These are phyloP conservation scores for Epinephelus lanceolatus DNA, from an alignment of 2,113 vertebrate genomes.

Conservation along the genomic window DNA sequence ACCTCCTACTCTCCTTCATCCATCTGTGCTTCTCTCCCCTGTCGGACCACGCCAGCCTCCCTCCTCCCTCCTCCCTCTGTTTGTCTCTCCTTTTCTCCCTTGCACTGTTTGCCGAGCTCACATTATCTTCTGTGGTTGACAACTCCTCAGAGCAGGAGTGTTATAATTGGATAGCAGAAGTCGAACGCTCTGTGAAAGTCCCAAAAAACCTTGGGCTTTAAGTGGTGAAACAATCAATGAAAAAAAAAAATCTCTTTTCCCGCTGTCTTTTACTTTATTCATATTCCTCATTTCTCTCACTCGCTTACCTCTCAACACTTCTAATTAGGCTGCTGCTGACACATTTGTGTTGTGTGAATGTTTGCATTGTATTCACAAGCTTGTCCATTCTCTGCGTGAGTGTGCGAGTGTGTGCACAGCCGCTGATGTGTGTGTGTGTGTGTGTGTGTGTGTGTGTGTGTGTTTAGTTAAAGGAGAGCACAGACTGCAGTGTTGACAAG, in stretches of 20 bases:
- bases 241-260: not conserved
- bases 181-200: slow-evolving; percentile 22
- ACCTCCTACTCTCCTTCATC: not conserved
- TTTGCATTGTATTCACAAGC: slow-evolving; percentile 40
- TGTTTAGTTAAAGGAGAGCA: slow-evolving; percentile 23
- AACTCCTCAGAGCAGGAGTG: slow-evolving; percentile 29
- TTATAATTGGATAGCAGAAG: slow-evolving; percentile 63
- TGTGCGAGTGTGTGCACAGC: not conserved
- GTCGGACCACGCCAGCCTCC: not conserved
- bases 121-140: slow-evolving; percentile 47
- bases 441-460: slow-evolving; percentile 22
- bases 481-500: slow-evolving; percentile 51
- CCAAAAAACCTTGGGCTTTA: slow-evolving; percentile 22
- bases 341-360: slow-evolving; percentile 17
- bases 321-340: slow-evolving; percentile 55
- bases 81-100: not conserved
- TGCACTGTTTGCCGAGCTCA: slow-evolving; percentile 21
- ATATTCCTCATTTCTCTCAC: slow-evolving; percentile 17
- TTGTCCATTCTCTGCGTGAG: slow-evolving; percentile 7
- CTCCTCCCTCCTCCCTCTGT: not conserved
- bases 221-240: slow-evolving; percentile 49
- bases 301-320: slow-evolving; percentile 25
- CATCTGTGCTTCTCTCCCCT: not conserved
- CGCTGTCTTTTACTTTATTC: slow-evolving; percentile 32
- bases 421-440: slow-evolving; percentile 9